Evolutionary conservation across 1,140 invertebrate species (phyloP).

Genomic region (Stegodyphus mimosarum): DNA sequence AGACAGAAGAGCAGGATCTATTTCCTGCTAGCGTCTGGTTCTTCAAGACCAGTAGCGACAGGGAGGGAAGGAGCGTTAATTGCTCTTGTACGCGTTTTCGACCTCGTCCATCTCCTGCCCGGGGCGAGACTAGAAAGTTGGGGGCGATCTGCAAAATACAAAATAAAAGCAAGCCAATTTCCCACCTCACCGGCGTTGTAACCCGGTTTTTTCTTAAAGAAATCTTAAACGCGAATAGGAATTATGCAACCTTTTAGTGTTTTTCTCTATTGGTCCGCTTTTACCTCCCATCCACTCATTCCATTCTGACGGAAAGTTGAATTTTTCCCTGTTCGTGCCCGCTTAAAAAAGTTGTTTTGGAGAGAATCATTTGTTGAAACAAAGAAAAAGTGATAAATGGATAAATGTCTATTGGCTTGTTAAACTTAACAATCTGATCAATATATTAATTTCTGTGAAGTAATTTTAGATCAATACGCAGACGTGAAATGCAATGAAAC

Average conservation of each 20-base stretch:
- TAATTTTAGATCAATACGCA: no score
- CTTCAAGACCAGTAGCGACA: slow-evolving; percentile 35
- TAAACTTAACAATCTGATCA: no score
- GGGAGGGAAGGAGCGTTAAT: slow-evolving; percentile 26
- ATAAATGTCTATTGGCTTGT: no score
- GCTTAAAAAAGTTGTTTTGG: no score
- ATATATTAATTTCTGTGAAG: no score
- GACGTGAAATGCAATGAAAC: no score
- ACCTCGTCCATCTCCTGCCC: slow-evolving; percentile 30
- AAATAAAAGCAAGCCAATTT: background rate
- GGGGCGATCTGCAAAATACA: background rate
- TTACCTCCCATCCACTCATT: no score
- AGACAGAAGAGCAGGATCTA: background rate
- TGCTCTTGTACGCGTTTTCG: slow-evolving; percentile 32
- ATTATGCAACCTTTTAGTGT: background rate
- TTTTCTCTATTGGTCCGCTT: background rate
- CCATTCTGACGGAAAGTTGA: no score
- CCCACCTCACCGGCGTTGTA: background rate
- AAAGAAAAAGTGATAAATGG: no score
- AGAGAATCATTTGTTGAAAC: no score
- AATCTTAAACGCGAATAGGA: background rate
- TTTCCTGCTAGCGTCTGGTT: background rate
- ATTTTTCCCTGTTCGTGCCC: no score
- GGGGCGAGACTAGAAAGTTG: background rate
- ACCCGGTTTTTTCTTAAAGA: background rate